These are phyloP conservation scores for Antheraea assamensis DNA, from an alignment of 2,888 invertebrate species.

Conservation along the genomic window DNA sequence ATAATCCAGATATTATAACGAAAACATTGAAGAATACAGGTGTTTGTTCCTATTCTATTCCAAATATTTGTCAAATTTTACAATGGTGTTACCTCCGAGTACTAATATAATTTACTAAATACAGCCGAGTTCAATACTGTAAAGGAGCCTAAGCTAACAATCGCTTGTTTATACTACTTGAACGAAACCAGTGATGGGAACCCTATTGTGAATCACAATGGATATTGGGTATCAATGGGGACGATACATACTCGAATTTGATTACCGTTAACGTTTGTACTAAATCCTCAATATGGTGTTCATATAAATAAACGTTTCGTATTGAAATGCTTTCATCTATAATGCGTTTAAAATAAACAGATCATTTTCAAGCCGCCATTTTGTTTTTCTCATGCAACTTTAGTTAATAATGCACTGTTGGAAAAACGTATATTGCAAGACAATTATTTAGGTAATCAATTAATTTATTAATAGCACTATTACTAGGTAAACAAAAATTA, in stretches of 20 bases:
- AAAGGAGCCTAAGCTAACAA: slow-evolving; percentile 19
- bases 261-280: slow-evolving; percentile 4
- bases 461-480: no score
- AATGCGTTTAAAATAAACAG: no score
- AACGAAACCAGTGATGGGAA: slow-evolving; percentile 13
- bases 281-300: not conserved
- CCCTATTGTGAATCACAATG: slow-evolving; percentile 9
- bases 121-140: slow-evolving; percentile 4
- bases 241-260: not conserved
- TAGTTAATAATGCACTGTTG: no score
- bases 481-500: no score
- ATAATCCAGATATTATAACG: no score
- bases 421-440: no score
- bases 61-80: not conserved
- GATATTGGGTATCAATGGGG: slow-evolving; percentile 13
- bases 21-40: not conserved
- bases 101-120: slow-evolving; percentile 2
- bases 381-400: no score
- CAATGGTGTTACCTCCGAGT: not conserved
- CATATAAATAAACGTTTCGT: not conserved
- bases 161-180: slow-evolving; percentile 11
- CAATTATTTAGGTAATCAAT: no score
- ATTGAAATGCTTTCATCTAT: not conserved
- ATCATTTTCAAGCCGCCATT: no score
- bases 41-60: not conserved